Conservation (phyloP, 1,140 invertebrate genomes). For the Dendroctonus ponderosae region DNA sequence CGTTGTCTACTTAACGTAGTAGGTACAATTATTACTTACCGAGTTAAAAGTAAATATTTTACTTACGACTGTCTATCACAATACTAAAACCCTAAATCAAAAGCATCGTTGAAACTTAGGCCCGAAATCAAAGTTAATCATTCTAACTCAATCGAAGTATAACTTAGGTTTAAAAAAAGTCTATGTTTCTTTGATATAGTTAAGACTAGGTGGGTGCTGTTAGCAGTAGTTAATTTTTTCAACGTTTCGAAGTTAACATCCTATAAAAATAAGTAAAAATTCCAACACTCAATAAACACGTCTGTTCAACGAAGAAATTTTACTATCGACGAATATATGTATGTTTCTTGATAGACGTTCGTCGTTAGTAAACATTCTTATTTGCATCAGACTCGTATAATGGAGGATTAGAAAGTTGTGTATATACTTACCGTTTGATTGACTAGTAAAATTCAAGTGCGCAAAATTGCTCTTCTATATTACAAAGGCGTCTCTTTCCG, state of each 20-base stretch:
- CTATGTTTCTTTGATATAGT: slow-evolving; percentile 43
- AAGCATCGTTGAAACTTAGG: slow-evolving; percentile 29
- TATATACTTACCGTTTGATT: slow-evolving; percentile 43
- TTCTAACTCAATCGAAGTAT: slow-evolving; percentile 9
- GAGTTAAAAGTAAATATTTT: slow-evolving; percentile 13
- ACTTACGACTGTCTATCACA: slow-evolving; percentile 31
- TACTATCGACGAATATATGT: too few species aligned
- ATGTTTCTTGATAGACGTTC: too few species aligned
- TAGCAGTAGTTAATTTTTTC: slow-evolving; percentile 35
- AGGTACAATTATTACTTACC: neutral
- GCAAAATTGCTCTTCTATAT: slow-evolving; percentile 21
- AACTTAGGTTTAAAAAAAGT: slow-evolving; percentile 23
- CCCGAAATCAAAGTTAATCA: slow-evolving; percentile 14
- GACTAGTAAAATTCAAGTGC: slow-evolving; percentile 44
- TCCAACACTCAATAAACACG: too few species aligned
- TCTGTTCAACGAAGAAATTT: too few species aligned
- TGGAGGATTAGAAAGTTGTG: too few species aligned
- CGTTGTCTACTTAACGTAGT: slow-evolving; percentile 3
- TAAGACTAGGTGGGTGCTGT: slow-evolving; percentile 44
- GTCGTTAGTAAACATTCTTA: too few species aligned
- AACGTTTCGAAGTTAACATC: slow-evolving; percentile 32
- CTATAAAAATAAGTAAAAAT: slow-evolving; percentile 24
- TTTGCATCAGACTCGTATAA: too few species aligned
- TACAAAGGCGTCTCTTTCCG: slow-evolving; percentile 70
- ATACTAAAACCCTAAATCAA: slow-evolving; percentile 31